phyloP scores from a whole-genome alignment of 2,113 vertebrate species.

The Eclectus roratus region DNA sequence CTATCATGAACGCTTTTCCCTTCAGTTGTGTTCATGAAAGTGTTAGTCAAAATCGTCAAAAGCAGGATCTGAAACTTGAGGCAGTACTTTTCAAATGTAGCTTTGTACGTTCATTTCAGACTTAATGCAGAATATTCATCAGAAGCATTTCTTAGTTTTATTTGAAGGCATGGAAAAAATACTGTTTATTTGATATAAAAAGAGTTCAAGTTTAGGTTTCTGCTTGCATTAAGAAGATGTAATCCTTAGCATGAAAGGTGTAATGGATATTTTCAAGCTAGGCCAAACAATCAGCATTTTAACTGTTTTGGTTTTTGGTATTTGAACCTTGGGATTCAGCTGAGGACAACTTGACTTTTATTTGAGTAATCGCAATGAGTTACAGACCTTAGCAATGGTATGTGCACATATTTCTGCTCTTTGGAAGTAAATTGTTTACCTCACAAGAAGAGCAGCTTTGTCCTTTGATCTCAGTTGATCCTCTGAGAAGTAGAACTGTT shows the following conservation, averaged over 20 bases:
- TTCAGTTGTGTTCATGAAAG: background rate
- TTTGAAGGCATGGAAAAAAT: background rate
- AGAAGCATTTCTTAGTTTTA: background rate
- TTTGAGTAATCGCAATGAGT: background rate
- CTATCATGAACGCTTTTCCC: background rate
- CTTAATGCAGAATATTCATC: background rate
- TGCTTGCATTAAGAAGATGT: background rate
- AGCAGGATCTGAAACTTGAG: background rate
- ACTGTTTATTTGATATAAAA: background rate
- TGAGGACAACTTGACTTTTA: background rate
- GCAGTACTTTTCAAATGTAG: background rate
- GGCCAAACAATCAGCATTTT: background rate
- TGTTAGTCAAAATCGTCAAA: background rate
- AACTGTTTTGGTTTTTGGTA: background rate
- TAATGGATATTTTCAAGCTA: background rate
- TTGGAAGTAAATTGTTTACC: background rate
- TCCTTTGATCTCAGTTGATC: background rate
- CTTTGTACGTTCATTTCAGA: background rate
- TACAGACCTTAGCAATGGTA: background rate
- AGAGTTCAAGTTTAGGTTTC: background rate
- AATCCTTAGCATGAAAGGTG: background rate
- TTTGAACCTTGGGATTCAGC: background rate
- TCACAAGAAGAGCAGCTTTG: background rate
- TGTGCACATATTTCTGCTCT: rapidly evolving
- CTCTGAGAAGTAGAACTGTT: background rate